Evolutionary conservation across 2,113 vertebrate genomes (phyloP).

Genomic region (Andinoacara biseriatus): DNA sequence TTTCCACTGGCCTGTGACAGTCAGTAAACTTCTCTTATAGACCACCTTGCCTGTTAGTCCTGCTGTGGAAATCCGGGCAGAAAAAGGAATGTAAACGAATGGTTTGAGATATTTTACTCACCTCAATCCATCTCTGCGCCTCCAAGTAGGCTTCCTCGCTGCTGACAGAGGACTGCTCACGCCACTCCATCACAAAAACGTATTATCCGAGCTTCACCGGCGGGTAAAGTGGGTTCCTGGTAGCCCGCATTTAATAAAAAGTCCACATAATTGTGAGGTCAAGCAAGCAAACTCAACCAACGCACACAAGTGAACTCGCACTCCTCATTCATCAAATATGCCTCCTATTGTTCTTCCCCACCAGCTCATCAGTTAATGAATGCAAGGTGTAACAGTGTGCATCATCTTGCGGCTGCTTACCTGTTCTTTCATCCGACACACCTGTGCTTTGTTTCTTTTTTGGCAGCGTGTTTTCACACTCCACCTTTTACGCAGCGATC

Average conservation of each 20-base stretch:
- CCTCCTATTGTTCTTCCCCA: constrained; percentile 46
- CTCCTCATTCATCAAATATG: constrained; percentile 21
- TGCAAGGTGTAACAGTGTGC: constrained; percentile 35
- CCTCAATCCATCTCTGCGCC: constrained; percentile 91
- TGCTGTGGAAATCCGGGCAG: background rate
- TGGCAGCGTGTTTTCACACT: background rate
- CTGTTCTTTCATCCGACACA: constrained; percentile 61
- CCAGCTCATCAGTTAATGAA: background rate
- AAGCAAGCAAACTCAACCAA: background rate
- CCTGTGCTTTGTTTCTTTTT: constrained; percentile 32
- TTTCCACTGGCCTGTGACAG: background rate
- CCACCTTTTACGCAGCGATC: constrained; percentile 19
- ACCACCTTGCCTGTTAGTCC: background rate
- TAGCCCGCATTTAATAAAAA: background rate
- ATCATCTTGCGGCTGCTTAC: constrained; percentile 38
- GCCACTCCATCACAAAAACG: constrained; percentile 81
- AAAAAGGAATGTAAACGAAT: background rate
- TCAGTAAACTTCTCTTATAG: background rate
- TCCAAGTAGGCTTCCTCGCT: constrained; percentile 84
- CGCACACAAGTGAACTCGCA: constrained; percentile 8
- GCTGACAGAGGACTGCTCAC: constrained; percentile 80
- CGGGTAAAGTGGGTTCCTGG: background rate
- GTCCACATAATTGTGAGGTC: background rate
- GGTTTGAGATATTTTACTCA: constrained; percentile 67
- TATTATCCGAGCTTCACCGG: constrained; percentile 19